Base-by-base conservation (phyloP, 2,113 vertebrate genomes). In the Engystomops pustulosus region DNA sequence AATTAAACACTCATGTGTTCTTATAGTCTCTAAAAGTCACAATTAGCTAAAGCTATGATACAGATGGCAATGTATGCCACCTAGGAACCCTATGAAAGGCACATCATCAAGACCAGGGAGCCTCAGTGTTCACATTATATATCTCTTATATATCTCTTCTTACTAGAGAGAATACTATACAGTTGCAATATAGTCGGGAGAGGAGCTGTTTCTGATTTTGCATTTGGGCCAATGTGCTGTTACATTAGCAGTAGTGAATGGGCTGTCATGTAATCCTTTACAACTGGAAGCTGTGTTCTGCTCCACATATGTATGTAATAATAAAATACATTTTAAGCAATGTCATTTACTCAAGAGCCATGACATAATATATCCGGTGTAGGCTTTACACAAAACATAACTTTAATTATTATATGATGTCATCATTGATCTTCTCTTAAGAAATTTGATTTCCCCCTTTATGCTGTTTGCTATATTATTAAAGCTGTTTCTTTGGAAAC, bases 401-500 rank as follows among this genome's bases (percentile, higher is more conserved):
- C 18, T 76, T 34, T 15, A 53, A 53, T 53, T 34, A 76, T 53
- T 76, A 53, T 23, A 36, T 77, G 74, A 77, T 36, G 30, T 60
- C 53, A 78, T n/a, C 10, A 78, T 9, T 55, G 17, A 23, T 25
- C 60, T 58, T 58, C 38, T 41, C 6, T n/a, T 38, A 78, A 38
- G 30, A 36, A 10, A 12, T 55, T 38, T 25, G 51, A 41, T 49
- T 55, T 10, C 27, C 58, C 27, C 5, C 23, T 17, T 23, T n/a
- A 41, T 25, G n/a, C n/a, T n/a, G 32, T 55, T 25, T 14, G 6
- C 8, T 23, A 6, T 72, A 84, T 68, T 62, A 44, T 4, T 65
- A 89, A 85, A 87, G 75, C 7, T 25, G 86, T 91, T 92, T 81
- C 90, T 86, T 1, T 87, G 86, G 92, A 87, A 90, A 90, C 72